Evolutionary conservation across 2,888 invertebrate genomes (phyloP), one percentile per base, ranked within the genome.

Genomic region (Seira ritae): DNA sequence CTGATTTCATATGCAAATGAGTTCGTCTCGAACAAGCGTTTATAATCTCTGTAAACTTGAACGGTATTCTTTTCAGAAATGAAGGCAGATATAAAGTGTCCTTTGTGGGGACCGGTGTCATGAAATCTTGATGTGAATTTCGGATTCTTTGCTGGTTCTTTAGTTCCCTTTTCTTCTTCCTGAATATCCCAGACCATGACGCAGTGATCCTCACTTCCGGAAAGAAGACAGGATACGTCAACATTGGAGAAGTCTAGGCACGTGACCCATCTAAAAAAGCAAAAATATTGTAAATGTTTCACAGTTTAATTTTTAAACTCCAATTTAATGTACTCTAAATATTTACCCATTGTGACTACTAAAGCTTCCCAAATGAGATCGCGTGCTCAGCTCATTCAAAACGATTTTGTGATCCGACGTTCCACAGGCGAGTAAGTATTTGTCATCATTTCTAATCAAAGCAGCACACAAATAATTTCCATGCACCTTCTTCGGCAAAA

Each of bases 161-260:
- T 86, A 15, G 80, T 80, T 22, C 85, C 86, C 20, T 80, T 81
- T 46, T 86, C 84, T 62, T 87, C 87, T 46, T 86, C 85, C 62
- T 85, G 84, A 22, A 88, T 82, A 62, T 88, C 88, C 88, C 88
- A 88, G 12, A 85, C 85, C 86, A 87, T 88, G 0, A 87, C 87
- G 19, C 86, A 85, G 12, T 85, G 84, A 83, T 88, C 88, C 62
- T 87, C 87, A 71, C 86, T 86, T n/a, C 87, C 87, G n/a, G 87
- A 85, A 2, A 88, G 78, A 19, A 88, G 78, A 0, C 84, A 80
- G 37, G 80, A 86, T 0, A 77, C 17, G 50, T 88, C 88, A 8
- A 87, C 86, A 12, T 71, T 73, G 3, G 87, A 88, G 74, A 88
- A 88, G 65, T 86, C 85, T 15, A 88, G 68, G 17, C 86, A 83